Evolutionary conservation across 2,888 invertebrate species (phyloP).

Genomic region (Acleris cristana): DNA sequence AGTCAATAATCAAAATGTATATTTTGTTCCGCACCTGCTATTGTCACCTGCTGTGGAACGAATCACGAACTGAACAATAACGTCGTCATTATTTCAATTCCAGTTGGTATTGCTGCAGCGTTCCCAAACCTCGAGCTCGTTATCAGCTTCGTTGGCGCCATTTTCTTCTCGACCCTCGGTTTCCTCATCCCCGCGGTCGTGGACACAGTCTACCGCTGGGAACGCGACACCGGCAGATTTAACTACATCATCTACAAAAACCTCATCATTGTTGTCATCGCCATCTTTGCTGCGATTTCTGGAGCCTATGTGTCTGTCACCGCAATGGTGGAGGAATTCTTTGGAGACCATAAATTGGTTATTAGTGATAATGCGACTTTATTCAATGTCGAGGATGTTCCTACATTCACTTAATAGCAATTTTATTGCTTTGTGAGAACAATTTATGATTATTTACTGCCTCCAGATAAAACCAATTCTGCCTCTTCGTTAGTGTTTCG

Average conservation of each 20-base stretch:
- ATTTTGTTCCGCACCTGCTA: too few relatives aligned
- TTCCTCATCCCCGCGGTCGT: slow-evolving; percentile 89
- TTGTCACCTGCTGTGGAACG: too few relatives aligned
- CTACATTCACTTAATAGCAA: neutral
- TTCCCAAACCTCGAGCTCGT: slow-evolving; percentile 94
- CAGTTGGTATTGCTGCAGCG: slow-evolving; percentile 89
- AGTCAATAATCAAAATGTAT: too few relatives aligned
- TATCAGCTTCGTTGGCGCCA: slow-evolving; percentile 94
- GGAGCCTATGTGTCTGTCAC: slow-evolving; percentile 69
- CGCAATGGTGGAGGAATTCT: slow-evolving; percentile 66
- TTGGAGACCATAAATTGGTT: slow-evolving; percentile 26
- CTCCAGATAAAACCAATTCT: too few relatives aligned
- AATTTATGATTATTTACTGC: too few relatives aligned
- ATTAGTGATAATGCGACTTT: slow-evolving; percentile 37
- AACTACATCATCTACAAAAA: slow-evolving; percentile 89
- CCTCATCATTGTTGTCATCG: slow-evolving; percentile 63
- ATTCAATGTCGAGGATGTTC: neutral
- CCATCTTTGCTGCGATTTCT: slow-evolving; percentile 65
- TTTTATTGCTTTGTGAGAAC: too few relatives aligned
- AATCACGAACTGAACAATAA: neutral
- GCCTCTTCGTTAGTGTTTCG: too few relatives aligned
- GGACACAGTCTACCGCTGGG: slow-evolving; percentile 88
- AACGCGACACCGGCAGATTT: slow-evolving; percentile 84
- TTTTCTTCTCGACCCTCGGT: slow-evolving; percentile 89
- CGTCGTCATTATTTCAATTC: neutral